Base-by-base conservation (phyloP, 1,140 invertebrate species). In the Drosophila novamexicana region DNA sequence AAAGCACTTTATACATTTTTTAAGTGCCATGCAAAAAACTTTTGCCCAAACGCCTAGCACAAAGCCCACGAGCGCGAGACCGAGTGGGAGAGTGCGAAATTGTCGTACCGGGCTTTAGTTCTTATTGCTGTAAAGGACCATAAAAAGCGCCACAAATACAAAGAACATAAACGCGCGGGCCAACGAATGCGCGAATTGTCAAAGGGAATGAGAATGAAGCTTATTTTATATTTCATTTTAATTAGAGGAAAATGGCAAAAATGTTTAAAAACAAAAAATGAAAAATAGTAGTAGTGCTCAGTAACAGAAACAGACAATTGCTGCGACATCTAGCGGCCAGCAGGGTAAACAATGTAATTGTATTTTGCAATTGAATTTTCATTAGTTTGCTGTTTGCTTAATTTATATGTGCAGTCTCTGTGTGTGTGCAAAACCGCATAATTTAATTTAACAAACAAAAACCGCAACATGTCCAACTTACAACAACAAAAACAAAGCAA, bases 1-100 rank as follows among this genome's bases (percentile, higher is more conserved):
- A 88, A 89, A 88, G 84, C 84, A 88, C 84, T 88, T 88, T 84
- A 78, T 88, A 89, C 69, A 88, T 89, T 88, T 83, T 86, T 88
- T 89, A 88, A 88, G 83, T 88, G 83, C 84, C 83, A 89, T 73
- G 71, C 66, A 80, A 71, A 80, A 86, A 86, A 74, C 36, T 75
- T 75, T 78, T 66, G 57, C 61, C 49, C 66, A 40, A 75, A 71
- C 75, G 75, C 61, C 47, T 52, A 10, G 53, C 58, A 54, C 57
- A 58, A 64, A 57, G 39, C 37, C 2, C 9, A 32, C 53, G 39
- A 80, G 58, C 56, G 44, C 34, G 34, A 16, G 50, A 52, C 32
- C 39, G 34, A 39, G 42, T 7, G 9, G n/a, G 9, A 52, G 18
- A 45, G 39, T 56, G 22, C 7, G 3, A 65, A 62, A 70, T 42